Evolutionary conservation across 1,140 invertebrate species (phyloP), one percentile per base, ranked within the genome.

Genomic region (Littorina saxatilis): DNA sequence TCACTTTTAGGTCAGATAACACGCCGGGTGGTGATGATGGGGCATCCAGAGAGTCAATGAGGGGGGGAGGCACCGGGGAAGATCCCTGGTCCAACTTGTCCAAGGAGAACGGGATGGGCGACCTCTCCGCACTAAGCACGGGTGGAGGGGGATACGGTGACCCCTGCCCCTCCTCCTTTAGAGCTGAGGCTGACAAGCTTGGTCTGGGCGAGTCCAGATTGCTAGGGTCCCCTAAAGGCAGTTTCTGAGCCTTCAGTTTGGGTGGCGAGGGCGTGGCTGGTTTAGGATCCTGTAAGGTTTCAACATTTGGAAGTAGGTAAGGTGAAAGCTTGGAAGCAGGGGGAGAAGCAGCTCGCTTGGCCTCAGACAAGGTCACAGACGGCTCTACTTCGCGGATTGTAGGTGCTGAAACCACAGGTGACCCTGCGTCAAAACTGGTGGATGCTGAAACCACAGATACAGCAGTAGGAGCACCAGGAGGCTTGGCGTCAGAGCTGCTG

Each of bases 111-210:
- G 76, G 76, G 32, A 78, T 2, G n/a, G 76, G 55, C 0, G 76
- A 78, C 55, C 39, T 78, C 37, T 61, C 76, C 39, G 29, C 55
- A 27, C 35, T 78, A 20, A 78, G 76, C 23, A 63, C 37, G 11
- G 76, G 76, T 3, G 76, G 76, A 1, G 58, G 76, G n/a, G 55
- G 76, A 39, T 78, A 78, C 9, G 76, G 76, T n/a, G 76, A 78
- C 20, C 76, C 55, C 37, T 66, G 29, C n/a, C 55, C 58, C 7
- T 43, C 20, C 29, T 40, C 32, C 37, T 78, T 55, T 15, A 17
- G 15, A 4, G 32, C 39, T 3, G 32, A 58, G 23, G 66, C 20
- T 2, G 76, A 43, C 52, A 78, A 37, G 37, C 27, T 11, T 17
- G 35, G 15, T 66, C 23, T 27, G 35, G 55, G 58, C 3, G 76